Evolutionary conservation across 2,888 invertebrate genomes (phyloP), one percentile per base, ranked within the genome.

Genomic region (Atethmia centrago): DNA sequence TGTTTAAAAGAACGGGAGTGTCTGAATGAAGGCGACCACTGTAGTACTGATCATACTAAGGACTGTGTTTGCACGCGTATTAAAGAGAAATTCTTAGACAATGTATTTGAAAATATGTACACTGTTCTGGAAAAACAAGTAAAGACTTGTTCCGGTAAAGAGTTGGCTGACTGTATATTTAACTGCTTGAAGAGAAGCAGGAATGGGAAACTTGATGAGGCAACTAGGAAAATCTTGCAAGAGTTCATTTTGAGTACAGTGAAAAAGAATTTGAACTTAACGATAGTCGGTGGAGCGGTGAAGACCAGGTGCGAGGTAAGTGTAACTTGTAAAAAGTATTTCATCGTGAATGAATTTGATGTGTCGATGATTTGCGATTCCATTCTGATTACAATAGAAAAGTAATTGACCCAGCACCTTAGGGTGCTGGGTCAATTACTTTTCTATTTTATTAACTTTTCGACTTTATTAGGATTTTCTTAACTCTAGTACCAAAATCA

Each of bases 41-140:
- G 95, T 62, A 79, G 12, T 12, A 71, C 76, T 1, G 93, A 95
- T 77, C 85, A 84, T n/a, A 65, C 86, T 0, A 86, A 87, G 82
- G 93, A 93, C 64, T 96, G 96, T 79, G 90, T 95, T 3, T 96
- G 96, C 75, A 91, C 91, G 88, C 87, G 73, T 40, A 90, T 94
- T 0, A 96, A 96, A 82, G 87, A 92, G 21, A 94, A 91, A 74
- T 95, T 96, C 69, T 81, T 96, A 31, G 93, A 94, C 74, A 96
- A 96, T 79, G 93, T 96, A 0, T 94, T 96, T 70, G 95, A 95
- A 66, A 95, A 96, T 71, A 96, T 96, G 96, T 94, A 94, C 71
- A 93, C 93, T 0, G 90, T 94, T 10, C 84, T 96, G 58, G 94
- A 93, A 68, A 92, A 89, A 73, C 88, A 95, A 83, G 83, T 87